A percentile compares a stretch with the other conserved stretches of the same genome.
Conservation (phyloP, 2,113 vertebrate genomes). For the Phalacrocorax aristotelis region DNA sequence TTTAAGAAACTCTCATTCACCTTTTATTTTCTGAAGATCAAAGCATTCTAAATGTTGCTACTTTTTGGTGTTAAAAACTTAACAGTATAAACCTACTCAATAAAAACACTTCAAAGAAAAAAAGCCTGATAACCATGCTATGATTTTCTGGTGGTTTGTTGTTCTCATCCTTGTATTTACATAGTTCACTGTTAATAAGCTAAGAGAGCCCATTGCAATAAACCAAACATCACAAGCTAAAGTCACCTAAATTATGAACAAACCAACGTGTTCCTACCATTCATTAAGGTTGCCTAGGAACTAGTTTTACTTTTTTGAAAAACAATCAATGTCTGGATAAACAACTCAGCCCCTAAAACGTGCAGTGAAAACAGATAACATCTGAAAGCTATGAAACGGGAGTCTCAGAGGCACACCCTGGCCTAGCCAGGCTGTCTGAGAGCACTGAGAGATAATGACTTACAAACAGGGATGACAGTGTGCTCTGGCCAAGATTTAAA, state of each 20-base stretch:
- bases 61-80: background rate
- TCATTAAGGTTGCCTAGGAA: conserved; percentile 51
- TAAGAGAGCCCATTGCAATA: conserved; percentile 1
- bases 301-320: background rate
- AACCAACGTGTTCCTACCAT: background rate
- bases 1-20: background rate
- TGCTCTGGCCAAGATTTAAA: background rate
- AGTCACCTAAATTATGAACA: background rate
- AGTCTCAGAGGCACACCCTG: background rate
- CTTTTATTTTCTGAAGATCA: background rate
- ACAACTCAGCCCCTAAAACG: background rate
- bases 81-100: background rate
- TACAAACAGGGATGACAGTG: background rate
- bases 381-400: background rate
- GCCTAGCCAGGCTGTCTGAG: background rate
- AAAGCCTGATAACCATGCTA: background rate
- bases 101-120: background rate
- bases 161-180: background rate
- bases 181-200: background rate
- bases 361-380: background rate
- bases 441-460: background rate
- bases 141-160: background rate
- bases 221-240: conserved; percentile 16
- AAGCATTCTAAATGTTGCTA: background rate
- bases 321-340: background rate